Conservation (phyloP, 2,888 invertebrate genomes). For the Dicyrtoma fusca region DNA sequence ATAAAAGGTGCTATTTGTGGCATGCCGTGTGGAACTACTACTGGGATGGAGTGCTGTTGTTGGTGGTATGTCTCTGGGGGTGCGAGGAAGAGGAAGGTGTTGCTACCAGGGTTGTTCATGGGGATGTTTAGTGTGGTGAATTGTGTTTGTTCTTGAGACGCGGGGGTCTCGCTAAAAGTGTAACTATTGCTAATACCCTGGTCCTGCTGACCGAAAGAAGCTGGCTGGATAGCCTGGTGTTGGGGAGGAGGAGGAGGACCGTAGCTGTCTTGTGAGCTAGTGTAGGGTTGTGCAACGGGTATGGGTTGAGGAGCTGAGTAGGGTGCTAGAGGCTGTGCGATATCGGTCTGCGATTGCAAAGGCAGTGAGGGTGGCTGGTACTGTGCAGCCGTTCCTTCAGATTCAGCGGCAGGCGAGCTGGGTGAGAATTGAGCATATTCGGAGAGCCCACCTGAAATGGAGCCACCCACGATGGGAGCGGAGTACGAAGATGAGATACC, state of each 20-base stretch:
- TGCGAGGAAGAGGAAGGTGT: slow-evolving; percentile 19
- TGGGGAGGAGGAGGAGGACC: background rate
- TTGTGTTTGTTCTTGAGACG: background rate
- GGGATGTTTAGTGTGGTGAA: slow-evolving; percentile 14
- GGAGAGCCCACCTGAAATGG: slow-evolving; percentile 41
- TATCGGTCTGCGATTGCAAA: slow-evolving; percentile 31
- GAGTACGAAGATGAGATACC: slow-evolving; percentile 36
- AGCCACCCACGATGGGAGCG: slow-evolving; percentile 14
- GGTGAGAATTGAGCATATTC: slow-evolving; percentile 36
- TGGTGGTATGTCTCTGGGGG: slow-evolving; percentile 5
- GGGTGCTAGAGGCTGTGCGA: slow-evolving; percentile 6
- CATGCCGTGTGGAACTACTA: background rate
- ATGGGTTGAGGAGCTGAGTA: slow-evolving; percentile 20
- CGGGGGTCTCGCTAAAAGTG: too few species aligned
- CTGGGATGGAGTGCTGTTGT: background rate
- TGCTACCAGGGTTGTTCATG: slow-evolving; percentile 1
- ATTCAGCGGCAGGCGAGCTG: slow-evolving; percentile 8
- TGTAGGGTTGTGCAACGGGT: slow-evolving; percentile 11
- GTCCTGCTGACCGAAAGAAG: slow-evolving; percentile 1
- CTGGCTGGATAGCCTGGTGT: background rate
- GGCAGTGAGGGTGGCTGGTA: slow-evolving; percentile 49
- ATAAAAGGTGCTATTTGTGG: slow-evolving; percentile 32
- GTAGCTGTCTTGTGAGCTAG: slow-evolving; percentile 33
- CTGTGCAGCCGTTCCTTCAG: slow-evolving; percentile 46
- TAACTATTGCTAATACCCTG: slow-evolving; percentile 14